A percentile compares a stretch with the other conserved stretches of the same genome.
Conservation (phyloP, 1,140 invertebrate genomes). For the Varroa destructor region DNA sequence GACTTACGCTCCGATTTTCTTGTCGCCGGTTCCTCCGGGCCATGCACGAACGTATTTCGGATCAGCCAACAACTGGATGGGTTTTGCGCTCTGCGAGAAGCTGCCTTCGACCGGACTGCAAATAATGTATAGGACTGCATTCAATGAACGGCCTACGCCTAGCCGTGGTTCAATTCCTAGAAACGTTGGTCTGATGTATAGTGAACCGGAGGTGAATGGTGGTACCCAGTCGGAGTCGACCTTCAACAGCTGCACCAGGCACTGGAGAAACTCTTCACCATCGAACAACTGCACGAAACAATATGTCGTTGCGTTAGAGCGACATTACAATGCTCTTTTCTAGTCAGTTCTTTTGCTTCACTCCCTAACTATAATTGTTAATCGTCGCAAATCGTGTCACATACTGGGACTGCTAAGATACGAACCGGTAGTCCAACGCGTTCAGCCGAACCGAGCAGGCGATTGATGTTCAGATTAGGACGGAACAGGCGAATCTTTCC, state of each 20-base stretch:
- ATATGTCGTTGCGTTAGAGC: no score
- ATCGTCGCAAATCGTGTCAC: no score
- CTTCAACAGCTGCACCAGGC: constrained; percentile 67
- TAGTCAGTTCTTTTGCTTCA: no score
- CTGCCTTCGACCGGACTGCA: constrained; percentile 84
- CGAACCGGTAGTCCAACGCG: constrained; percentile 65
- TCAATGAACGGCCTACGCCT: constrained; percentile 67
- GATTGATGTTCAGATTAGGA: constrained; percentile 82
- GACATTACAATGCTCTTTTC: neutral
- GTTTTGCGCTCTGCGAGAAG: constrained; percentile 58
- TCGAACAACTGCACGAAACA: constrained; percentile 56
- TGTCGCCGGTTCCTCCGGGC: constrained; percentile 84
- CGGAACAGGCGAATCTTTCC: constrained; percentile 84
- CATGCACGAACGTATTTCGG: constrained; percentile 71
- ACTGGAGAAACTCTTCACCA: constrained; percentile 68
- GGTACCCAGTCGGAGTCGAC: constrained; percentile 98
- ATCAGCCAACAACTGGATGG: constrained; percentile 64
- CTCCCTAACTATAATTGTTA: no score
- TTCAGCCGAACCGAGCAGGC: constrained; percentile 72
- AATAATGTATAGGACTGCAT: constrained; percentile 76
- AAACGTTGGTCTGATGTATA: constrained; percentile 90
- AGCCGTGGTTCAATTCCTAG: constrained; percentile 94
- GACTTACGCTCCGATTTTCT: constrained; percentile 65
- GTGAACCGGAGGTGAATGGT: constrained; percentile 57
- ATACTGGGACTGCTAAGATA: constrained; percentile 16